phyloP scores from a whole-genome alignment of 2,888 invertebrate species.

The Philonicus albiceps region DNA sequence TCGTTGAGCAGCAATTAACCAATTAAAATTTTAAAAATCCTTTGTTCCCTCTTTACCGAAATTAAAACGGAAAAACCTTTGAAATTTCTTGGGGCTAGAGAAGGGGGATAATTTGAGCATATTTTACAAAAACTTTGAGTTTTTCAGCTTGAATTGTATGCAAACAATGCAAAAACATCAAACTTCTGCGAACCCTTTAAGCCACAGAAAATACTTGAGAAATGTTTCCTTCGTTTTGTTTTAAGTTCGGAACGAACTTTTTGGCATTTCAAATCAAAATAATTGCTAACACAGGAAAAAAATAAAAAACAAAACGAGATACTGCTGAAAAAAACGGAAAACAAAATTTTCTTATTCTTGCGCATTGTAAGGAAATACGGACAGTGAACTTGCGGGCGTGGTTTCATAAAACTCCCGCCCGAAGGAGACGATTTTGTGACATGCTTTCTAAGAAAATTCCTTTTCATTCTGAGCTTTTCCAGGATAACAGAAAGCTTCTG shows the following conservation, averaged over 20 bases:
- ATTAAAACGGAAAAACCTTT: background rate
- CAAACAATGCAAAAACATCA: constrained; percentile 32
- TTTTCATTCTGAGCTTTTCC: constrained; percentile 4
- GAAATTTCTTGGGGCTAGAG: background rate
- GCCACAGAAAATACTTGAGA: constrained; percentile 18
- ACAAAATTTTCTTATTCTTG: constrained; percentile 32
- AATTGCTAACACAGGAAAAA: constrained; percentile 15
- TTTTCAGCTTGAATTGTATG: constrained; percentile 9
- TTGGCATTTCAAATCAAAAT: constrained; percentile 26
- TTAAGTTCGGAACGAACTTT: constrained; percentile 4
- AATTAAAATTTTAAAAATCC: constrained; percentile 17
- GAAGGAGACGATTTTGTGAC: constrained; percentile 14
- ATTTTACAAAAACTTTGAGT: constrained; percentile 4
- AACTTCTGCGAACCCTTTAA: constrained; percentile 13
- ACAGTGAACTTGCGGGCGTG: constrained; percentile 7
- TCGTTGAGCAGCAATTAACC: background rate
- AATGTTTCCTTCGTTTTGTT: constrained; percentile 25
- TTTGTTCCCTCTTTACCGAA: background rate
- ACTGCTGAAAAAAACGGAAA: background rate
- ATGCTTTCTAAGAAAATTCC: background rate
- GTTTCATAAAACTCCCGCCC: constrained; percentile 12
- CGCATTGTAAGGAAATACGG: constrained; percentile 7
- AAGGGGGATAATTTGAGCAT: background rate
- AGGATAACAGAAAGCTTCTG: background rate
- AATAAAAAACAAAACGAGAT: background rate